Evolutionary conservation across 2,888 invertebrate genomes (phyloP).

Genomic region (Drosophila meridionalis): DNA sequence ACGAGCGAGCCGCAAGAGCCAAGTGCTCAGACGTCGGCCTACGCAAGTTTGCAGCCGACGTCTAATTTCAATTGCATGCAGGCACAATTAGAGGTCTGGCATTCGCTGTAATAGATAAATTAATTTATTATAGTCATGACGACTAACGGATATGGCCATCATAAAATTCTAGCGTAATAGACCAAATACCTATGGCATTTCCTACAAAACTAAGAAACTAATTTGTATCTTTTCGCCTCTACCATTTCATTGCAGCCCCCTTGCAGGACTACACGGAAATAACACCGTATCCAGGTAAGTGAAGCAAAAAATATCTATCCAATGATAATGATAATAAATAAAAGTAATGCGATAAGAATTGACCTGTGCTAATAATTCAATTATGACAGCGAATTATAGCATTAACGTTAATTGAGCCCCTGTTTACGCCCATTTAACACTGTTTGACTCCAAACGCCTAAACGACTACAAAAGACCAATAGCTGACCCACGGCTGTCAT

Average conservation of each 20-base stretch:
- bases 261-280: constrained; percentile 87
- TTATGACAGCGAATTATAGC: constrained; percentile 12
- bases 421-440: constrained; percentile 15
- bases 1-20: constrained; percentile 1
- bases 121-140: constrained; percentile 74
- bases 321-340: background rate
- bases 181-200: constrained; percentile 32
- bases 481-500: constrained; percentile 52
- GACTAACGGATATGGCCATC: constrained; percentile 73
- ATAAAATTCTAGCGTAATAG: constrained; percentile 55
- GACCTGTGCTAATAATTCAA: constrained; percentile 17
- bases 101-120: constrained; percentile 70
- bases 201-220: constrained; percentile 35
- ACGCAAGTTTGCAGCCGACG: constrained; percentile 52
- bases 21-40: constrained; percentile 42
- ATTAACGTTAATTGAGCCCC: constrained; percentile 31
- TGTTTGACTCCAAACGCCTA: constrained; percentile 36
- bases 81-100: constrained; percentile 66
- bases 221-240: constrained; percentile 59
- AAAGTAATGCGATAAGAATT: constrained; percentile 2
- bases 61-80: constrained; percentile 73
- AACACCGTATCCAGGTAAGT: constrained; percentile 88
- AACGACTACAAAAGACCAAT: constrained; percentile 52
- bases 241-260: constrained; percentile 88
- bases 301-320: background rate